Percentiles rank a stretch among this genome's conserved stretches.
phyloP scores from a whole-genome alignment of 2,888 invertebrate species.

The Lasioglossum zephyrum region DNA sequence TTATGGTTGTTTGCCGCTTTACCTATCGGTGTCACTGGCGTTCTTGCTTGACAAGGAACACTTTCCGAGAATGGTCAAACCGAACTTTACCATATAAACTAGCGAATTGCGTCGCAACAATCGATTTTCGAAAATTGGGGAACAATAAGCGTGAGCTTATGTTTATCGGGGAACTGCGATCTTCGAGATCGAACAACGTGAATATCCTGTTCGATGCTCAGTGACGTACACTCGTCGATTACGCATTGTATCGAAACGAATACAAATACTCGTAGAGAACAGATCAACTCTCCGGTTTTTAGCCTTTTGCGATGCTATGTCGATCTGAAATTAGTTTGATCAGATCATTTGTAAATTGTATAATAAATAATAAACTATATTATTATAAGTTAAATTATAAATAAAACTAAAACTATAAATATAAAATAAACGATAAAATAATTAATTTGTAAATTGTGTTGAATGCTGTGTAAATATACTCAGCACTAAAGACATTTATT shows the following conservation, averaged over 20 bases:
- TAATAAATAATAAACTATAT: too few relatives aligned
- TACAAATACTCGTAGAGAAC: not conserved
- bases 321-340: too few relatives aligned
- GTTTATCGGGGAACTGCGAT: slow-evolving; percentile 18
- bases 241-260: not conserved
- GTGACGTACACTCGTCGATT: not conserved
- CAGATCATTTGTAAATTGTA: too few relatives aligned
- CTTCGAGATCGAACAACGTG: not conserved
- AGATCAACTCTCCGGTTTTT: too few relatives aligned
- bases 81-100: not conserved
- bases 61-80: not conserved
- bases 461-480: too few relatives aligned
- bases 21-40: slow-evolving; percentile 1
- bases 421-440: too few relatives aligned
- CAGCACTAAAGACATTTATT: too few relatives aligned
- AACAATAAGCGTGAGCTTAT: not conserved
- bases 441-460: too few relatives aligned
- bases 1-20: slow-evolving; percentile 33
- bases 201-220: not conserved
- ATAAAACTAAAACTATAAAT: too few relatives aligned
- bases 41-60: not conserved
- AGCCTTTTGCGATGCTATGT: too few relatives aligned
- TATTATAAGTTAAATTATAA: too few relatives aligned
- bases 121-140: slow-evolving; percentile 26
- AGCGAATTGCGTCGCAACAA: not conserved